These are phyloP conservation scores for Sciurus carolinensis DNA, from an alignment of 2,797 vertebrate species.

Conservation along the genomic window DNA sequence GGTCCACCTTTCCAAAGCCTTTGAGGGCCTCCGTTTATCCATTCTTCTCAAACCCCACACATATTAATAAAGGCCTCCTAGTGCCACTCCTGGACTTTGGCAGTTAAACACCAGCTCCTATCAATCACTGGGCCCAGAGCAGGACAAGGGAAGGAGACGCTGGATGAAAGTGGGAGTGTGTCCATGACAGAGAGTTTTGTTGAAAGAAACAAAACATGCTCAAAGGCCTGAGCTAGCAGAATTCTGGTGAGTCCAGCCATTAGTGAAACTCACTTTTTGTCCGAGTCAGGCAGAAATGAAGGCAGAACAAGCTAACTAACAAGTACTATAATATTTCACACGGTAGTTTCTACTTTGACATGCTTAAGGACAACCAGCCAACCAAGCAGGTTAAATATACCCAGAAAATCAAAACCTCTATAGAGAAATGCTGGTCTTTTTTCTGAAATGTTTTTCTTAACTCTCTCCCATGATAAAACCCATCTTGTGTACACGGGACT, in stretches of 20 bases:
- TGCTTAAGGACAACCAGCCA: conserved; percentile 35
- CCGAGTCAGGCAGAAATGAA: conserved; percentile 44
- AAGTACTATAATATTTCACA: not conserved
- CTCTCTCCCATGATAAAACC: conserved; percentile 52
- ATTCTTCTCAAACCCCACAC: conserved; percentile 42
- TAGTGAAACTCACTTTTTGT: conserved; percentile 62
- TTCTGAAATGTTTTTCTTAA: conserved; percentile 54
- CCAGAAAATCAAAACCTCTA: not conserved
- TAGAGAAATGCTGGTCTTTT: not conserved
- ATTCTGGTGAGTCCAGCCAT: conserved; percentile 47
- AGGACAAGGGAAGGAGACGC: not conserved
- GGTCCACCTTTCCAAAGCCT: not conserved
- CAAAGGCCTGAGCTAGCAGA: conserved; percentile 81
- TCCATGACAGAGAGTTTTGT: conserved; percentile 80
- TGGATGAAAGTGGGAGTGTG: conserved; percentile 72
- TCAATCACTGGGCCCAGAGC: not conserved
- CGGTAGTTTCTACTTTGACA: conserved; percentile 1
- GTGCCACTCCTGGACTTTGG: not conserved
- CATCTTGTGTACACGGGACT: not conserved
- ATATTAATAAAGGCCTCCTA: conserved; percentile 30
- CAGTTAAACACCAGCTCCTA: conserved; percentile 44
- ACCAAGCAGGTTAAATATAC: not conserved
- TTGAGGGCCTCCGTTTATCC: not conserved
- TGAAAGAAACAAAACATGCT: conserved; percentile 78
- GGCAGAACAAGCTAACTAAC: conserved; percentile 52